Evolutionary conservation across 1,140 invertebrate species (phyloP), one percentile per base, ranked within the genome.

Genomic region (Pissodes strobi): DNA sequence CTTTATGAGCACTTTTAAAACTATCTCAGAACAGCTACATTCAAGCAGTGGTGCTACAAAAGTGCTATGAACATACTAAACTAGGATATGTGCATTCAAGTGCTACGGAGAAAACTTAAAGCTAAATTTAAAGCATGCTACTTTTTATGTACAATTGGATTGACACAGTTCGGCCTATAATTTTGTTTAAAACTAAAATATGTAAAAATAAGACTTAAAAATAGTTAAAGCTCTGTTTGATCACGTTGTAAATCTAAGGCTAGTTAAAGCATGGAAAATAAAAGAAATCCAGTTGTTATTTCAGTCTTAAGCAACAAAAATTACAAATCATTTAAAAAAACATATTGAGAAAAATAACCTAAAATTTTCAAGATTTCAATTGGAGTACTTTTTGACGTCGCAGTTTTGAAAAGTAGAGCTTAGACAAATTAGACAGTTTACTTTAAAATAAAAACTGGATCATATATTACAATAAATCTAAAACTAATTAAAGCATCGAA

Each of bases 111-210:
- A 17, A 21, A 39, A 55, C 46, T 59, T 62, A 66, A 60, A 61
- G 45, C 56, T 66, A 59, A 51, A 59, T 9, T 58, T 65, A 66
- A 68, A 69, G 66, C 68, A 72, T 73, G 66, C 69, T 13, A 66
- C 39, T 60, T n/a, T 69, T 63, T 72, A 72, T 74, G 59, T 72
- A 74, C 70, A 70, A 53, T 57, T 62, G 52, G 67, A 74, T 74
- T 74, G 72, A 74, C 72, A 74, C 72, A 68, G 69, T 62, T 72
- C 72, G 72, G 72, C 72, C 72, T 71, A 74, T 74, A 48, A 58
- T 49, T 64, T 63, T 56, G 45, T 48, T 43, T 62, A 12, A 53
- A 27, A 46, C 18, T 34, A 21, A 59, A 48, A 55, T 18, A n/a
- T 2, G 25, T 41, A 17, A 5, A 19, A 25, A 46, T 30, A 61